A percentile compares a stretch with the other conserved stretches of the same genome.
Evolutionary conservation across 2,888 invertebrate species (phyloP).

Genomic region (Tetranychus truncatus): DNA sequence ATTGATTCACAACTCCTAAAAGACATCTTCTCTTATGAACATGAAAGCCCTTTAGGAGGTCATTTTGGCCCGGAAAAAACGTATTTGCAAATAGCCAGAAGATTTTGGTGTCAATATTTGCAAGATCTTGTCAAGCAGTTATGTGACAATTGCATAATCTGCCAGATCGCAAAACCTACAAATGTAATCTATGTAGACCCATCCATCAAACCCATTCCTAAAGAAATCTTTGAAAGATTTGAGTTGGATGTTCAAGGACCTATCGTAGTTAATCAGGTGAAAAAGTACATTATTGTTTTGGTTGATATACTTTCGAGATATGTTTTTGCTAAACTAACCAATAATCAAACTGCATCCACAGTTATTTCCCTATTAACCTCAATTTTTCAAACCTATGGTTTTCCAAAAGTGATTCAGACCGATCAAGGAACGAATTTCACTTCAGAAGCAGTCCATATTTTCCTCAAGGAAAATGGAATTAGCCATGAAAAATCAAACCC

Average conservation of each 20-base stretch:
- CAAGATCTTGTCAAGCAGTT: not conserved
- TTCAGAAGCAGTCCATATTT: not conserved
- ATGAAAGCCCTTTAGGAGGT: not conserved
- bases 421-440: not conserved
- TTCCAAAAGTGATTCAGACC: not conserved
- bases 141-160: not conserved
- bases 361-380: not conserved
- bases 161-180: not conserved
- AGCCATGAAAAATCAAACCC: not conserved
- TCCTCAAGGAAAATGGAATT: not conserved
- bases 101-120: not conserved
- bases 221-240: not conserved
- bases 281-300: not conserved
- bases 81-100: not conserved
- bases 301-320: not conserved
- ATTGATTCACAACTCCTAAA: not conserved
- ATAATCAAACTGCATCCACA: not conserved
- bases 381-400: not conserved
- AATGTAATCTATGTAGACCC: not conserved
- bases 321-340: not conserved
- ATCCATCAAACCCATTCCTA: not conserved
- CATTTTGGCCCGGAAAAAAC: not conserved
- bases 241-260: not conserved
- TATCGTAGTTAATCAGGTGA: not conserved
- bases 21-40: not conserved